Evolutionary conservation across 2,888 invertebrate genomes (phyloP), one percentile per base, ranked within the genome.

Genomic region (Philereme transversata): DNA sequence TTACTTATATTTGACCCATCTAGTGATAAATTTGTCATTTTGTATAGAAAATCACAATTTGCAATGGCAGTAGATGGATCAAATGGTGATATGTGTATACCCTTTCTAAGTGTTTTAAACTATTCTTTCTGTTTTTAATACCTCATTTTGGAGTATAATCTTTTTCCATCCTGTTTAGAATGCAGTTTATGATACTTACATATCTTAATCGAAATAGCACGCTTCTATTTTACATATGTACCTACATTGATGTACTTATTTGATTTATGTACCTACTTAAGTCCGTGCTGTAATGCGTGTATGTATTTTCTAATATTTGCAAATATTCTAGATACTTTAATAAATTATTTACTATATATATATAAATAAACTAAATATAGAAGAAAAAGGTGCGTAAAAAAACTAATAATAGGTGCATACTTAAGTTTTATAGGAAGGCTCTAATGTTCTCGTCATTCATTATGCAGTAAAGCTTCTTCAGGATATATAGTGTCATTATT

Each of bases 401-500:
- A 48, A 11, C 5, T 5, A 34, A 49, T 49, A 50, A 45, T 22
- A n/a, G 5, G 34, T 49, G 52, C 51, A 58, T 58, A 51, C 22
- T 55, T 57, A 56, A 53, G n/a, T 50, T 48, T 44, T 49, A 56
- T 36, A 52, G 59, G 56, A n/a, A 60, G 60, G 59, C 49, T 52
- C 48, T 50, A 63, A 59, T 62, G 65, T 51, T 45, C n/a, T 51
- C 60, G 36, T 60, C 38, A 50, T 59, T 53, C 56, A 46, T n/a
- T 56, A 64, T 57, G 69, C 69, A 60, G 62, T 65, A 35, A 68
- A 67, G 64, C 68, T 68, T 36, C 50, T 68, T 70, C 70, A 70
- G 70, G 70, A 70, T 70, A 70, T 70, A 62, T 51, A 70, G 65
- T 55, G 65, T 68, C 70, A 64, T 67, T 55, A 62, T 58, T 44